Base-by-base conservation (phyloP, 2,888 invertebrate genomes). In the Hermodice carunculata region DNA sequence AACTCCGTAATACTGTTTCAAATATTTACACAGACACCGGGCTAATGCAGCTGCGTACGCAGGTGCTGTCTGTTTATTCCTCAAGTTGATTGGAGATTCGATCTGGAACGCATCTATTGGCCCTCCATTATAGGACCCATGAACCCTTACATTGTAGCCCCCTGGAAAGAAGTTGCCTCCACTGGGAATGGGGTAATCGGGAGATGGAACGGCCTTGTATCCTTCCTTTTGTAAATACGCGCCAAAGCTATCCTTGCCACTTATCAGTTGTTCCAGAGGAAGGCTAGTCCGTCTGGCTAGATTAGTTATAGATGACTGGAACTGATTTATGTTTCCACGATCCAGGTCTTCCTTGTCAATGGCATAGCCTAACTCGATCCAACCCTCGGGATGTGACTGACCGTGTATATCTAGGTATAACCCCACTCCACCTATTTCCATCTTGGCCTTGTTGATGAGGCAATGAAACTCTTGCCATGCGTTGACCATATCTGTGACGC, bases 381-480 rank as follows among this genome's bases (percentile, higher is more conserved):
- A 60, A 5, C 44, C 60, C 31, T 65, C 56, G 2, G 54, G 43
- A 51, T 73, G 73, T 11, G 42, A 26, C 11, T 74, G 74, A 3
- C 75, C 75, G 60, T 75, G 75, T 24, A 75, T 63, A 46, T 75
- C 75, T 24, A 75, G 43, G 32, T 66, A 66, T 22, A 75, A 56
- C 24, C 65, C 70, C 3, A 51, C 31, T n/a, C 54, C 64, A 3
- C 29, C 44, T n/a, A 70, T 49, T 4, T 32, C 14, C 1, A 24
- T 28, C 51, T 73, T 67, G 24, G 74, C 73, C 14, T 19, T 11
- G n/a, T 67, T 44, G 37, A 74, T 74, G 56, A 63, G 72, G 19
- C 37, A 26, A 29, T 74, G 71, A 48, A 64, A 75, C 5, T 64
- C 64, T 11, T 60, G 28, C 63, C 66, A 75, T 11, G 74, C 74